Evolutionary conservation across 2,113 vertebrate genomes (phyloP).

Genomic region (Megaceryle torquata): DNA sequence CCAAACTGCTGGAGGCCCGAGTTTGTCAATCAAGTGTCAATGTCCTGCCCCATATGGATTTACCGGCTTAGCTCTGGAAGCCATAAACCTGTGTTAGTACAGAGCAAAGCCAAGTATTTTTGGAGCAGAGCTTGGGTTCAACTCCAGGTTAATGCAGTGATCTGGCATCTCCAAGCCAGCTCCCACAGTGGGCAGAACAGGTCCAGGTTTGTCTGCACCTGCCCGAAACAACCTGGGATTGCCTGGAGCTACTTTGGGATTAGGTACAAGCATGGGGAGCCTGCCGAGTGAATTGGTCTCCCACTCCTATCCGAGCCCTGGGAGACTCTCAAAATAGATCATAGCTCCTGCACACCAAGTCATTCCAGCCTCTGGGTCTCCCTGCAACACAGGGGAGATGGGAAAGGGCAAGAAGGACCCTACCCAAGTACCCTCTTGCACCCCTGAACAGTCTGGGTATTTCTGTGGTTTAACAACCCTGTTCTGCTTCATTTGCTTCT

Average conservation of each 20-base stretch:
- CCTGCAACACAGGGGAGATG: accelerated
- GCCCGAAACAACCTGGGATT: accelerated
- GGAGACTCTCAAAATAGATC: neutral
- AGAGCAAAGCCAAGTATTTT: neutral
- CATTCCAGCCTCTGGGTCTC: neutral
- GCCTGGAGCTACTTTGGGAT: neutral
- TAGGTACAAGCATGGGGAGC: neutral
- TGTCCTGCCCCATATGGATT: neutral
- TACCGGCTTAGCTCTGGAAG: neutral
- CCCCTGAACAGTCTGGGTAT: accelerated
- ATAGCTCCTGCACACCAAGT: neutral
- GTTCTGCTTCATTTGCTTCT: neutral
- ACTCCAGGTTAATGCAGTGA: neutral
- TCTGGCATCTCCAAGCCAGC: neutral
- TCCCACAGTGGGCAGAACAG: neutral
- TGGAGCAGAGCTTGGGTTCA: neutral
- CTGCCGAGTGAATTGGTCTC: neutral
- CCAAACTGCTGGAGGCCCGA: neutral
- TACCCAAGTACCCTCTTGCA: neutral
- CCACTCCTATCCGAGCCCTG: neutral
- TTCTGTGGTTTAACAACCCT: neutral
- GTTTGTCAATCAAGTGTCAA: neutral
- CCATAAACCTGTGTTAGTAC: neutral
- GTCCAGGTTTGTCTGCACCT: neutral
- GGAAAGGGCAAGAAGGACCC: neutral